Percentiles rank a stretch among this genome's conserved stretches.
Conservation (phyloP, 1,140 invertebrate species). For the Rhizoglyphus robini region DNA sequence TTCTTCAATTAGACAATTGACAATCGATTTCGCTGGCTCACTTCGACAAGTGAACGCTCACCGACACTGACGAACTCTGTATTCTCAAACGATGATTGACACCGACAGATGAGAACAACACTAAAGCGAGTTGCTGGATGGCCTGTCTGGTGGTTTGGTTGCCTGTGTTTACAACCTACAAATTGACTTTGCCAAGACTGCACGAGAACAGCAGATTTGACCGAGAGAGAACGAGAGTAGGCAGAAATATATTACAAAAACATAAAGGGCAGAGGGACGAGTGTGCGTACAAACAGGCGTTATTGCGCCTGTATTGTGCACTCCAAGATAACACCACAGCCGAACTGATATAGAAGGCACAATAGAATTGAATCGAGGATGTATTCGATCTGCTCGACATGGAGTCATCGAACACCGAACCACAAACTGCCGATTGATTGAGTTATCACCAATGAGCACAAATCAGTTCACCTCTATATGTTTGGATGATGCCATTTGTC, state of each 20-base stretch:
- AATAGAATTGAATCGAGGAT: neutral
- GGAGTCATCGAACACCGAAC: neutral
- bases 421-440: no score
- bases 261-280: conserved; percentile 4
- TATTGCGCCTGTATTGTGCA: neutral
- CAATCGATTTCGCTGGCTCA: no score
- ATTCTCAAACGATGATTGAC: no score
- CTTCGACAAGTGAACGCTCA: no score
- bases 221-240: conserved; percentile 1
- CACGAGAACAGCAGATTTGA: conserved; percentile 7
- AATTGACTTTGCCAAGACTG: conserved; percentile 8
- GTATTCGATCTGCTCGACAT: neutral
- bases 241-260: neutral
- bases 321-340: neutral
- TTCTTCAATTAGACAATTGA: no score
- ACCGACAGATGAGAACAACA: no score
- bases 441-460: no score
- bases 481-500: no score
- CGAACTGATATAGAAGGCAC: neutral
- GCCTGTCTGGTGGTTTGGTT: no score
- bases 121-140: no score
- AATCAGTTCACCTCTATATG: no score
- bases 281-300: conserved; percentile 9
- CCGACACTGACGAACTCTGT: no score
- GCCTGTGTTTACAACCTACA: conserved; percentile 15